phyloP scores from a whole-genome alignment of 1,140 invertebrate species.

The Rhyacophila brunnea region DNA sequence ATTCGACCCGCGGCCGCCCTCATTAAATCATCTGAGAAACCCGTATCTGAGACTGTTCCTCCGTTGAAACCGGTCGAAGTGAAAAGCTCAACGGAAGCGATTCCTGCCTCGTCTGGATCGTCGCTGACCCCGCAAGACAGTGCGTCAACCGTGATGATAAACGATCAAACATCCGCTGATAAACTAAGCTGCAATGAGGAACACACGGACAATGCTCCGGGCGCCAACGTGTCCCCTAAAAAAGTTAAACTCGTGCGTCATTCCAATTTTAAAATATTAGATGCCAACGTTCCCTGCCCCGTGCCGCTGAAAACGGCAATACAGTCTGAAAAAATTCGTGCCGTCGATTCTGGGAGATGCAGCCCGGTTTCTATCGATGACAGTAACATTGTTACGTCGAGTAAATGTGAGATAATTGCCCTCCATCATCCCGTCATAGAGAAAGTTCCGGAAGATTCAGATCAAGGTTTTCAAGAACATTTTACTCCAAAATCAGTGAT shows the following conservation, averaged over 20 bases:
- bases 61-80: too few relatives aligned
- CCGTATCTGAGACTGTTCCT: too few relatives aligned
- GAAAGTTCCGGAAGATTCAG: background rate
- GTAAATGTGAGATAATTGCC: background rate
- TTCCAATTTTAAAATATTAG: slow-evolving; percentile 2
- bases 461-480: slow-evolving; percentile 3
- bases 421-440: background rate
- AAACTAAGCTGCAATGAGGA: background rate
- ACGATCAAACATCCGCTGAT: background rate
- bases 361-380: background rate
- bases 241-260: slow-evolving; percentile 28
- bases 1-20: slow-evolving; percentile 5
- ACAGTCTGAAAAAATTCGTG: too few relatives aligned
- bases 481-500: background rate
- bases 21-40: background rate
- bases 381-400: background rate
- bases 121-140: too few relatives aligned
- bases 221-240: slow-evolving; percentile 9
- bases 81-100: too few relatives aligned
- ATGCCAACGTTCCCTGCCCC: background rate
- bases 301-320: too few relatives aligned
- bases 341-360: background rate
- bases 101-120: too few relatives aligned
- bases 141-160: background rate
- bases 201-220: background rate